phyloP scores from a whole-genome alignment of 2,888 invertebrate genomes.

The Hirtodrosophila trivittata region DNA sequence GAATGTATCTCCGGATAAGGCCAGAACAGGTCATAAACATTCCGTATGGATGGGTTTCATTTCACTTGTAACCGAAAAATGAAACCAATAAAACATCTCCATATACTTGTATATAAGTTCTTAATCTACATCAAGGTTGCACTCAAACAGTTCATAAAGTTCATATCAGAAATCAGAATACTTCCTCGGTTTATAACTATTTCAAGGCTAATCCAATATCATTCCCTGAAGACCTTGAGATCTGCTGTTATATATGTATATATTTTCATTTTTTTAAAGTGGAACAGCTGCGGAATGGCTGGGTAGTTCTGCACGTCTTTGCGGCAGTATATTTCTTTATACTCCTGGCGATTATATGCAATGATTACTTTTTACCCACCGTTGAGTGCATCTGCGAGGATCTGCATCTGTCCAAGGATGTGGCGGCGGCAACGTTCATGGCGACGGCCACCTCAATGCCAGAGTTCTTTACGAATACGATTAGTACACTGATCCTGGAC shows the following conservation, averaged over 20 bases:
- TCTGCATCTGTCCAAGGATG: slow-evolving; percentile 91
- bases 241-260: slow-evolving; percentile 3
- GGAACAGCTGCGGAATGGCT: slow-evolving; percentile 89
- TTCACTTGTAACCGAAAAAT: too few species aligned
- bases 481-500: slow-evolving; percentile 92
- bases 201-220: too few species aligned
- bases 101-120: too few species aligned
- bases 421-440: slow-evolving; percentile 98
- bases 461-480: slow-evolving; percentile 95
- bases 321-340: slow-evolving; percentile 94
- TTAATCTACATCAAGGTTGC: too few species aligned
- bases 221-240: too few species aligned
- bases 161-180: too few species aligned
- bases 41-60: too few species aligned
- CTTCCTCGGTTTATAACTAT: too few species aligned
- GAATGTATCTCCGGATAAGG: too few species aligned
- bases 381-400: slow-evolving; percentile 94
- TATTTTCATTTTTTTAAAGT: slow-evolving; percentile 81
- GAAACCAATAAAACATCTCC: too few species aligned
- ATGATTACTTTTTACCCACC: slow-evolving; percentile 95
- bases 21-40: too few species aligned
- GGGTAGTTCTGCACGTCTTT: slow-evolving; percentile 89
- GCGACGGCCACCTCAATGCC: slow-evolving; percentile 97
- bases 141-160: too few species aligned
- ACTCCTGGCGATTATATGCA: slow-evolving; percentile 93